Percentiles rank a stretch among this genome's conserved stretches.
Evolutionary conservation across 2,797 vertebrate species (phyloP).

Genomic region (Pagetopsis macropterus): DNA sequence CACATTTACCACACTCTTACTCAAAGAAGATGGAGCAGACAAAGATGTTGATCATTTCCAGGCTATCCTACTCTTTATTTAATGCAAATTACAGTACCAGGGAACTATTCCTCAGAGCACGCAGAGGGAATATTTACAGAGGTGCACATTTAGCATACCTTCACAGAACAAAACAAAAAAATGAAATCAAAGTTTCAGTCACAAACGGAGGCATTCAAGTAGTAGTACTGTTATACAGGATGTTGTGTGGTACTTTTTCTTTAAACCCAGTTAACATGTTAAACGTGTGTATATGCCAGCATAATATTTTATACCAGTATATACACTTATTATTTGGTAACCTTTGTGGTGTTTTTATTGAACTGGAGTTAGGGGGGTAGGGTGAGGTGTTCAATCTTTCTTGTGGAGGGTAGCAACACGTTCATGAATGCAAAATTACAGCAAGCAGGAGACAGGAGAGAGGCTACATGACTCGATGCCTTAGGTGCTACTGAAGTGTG

Average conservation of each 20-base stretch:
- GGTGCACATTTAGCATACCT: constrained; percentile 98
- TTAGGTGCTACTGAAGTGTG: constrained; percentile 78
- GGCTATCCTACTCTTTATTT: constrained; percentile 99
- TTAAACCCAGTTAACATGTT: constrained; percentile 69
- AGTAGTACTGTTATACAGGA: constrained; percentile 99
- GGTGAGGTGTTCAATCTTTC: constrained; percentile 88
- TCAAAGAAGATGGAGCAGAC: constrained; percentile 48
- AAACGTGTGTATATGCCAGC: constrained; percentile 40
- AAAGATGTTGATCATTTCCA: constrained; percentile 89
- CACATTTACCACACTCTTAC: background rate
- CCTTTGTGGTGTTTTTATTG: constrained; percentile 75
- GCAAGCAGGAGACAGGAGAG: constrained; percentile 86
- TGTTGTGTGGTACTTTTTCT: constrained; percentile 86
- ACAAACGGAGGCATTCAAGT: constrained; percentile 99
- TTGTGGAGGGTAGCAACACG: constrained; percentile 85
- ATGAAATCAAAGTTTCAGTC: constrained; percentile 93
- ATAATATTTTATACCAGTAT: constrained; percentile 40
- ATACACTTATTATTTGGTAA: constrained; percentile 77
- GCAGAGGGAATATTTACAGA: constrained; percentile 99
- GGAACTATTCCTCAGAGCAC: constrained; percentile 99
- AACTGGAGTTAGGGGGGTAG: constrained; percentile 84
- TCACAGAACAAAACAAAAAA: constrained; percentile 93
- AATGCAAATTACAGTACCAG: constrained; percentile 99
- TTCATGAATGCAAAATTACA: constrained; percentile 96
- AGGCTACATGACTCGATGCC: constrained; percentile 77